These are phyloP conservation scores for Subacronicta megacephala DNA, from an alignment of 2,888 invertebrate genomes.

Conservation along the genomic window DNA sequence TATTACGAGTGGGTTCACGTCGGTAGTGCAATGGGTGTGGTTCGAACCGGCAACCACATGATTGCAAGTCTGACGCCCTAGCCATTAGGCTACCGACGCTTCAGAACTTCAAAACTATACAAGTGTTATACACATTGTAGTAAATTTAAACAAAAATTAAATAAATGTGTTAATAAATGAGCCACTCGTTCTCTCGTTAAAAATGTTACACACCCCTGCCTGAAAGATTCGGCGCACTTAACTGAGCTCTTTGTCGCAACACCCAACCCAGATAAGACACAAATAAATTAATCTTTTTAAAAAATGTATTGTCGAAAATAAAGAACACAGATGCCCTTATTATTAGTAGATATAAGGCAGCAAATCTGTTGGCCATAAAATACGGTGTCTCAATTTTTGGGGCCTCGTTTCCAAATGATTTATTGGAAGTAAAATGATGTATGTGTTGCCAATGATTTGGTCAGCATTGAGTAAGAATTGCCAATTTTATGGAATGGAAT, in stretches of 20 bases:
- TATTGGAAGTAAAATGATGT: constrained; percentile 54
- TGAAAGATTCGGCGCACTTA: background rate
- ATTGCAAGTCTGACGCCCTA: no score
- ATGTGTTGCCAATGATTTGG: constrained; percentile 47
- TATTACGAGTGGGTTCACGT: no score
- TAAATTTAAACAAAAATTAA: no score
- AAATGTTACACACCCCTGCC: background rate
- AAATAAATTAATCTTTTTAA: constrained; percentile 22
- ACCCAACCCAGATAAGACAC: constrained; percentile 15
- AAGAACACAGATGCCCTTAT: constrained; percentile 53
- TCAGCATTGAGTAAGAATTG: constrained; percentile 40
- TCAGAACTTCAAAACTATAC: no score
- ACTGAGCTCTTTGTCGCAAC: background rate
- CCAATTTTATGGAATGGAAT: constrained; percentile 40
- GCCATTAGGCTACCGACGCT: no score
- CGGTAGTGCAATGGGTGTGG: no score
- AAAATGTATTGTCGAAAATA: constrained; percentile 32
- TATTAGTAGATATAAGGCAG: constrained; percentile 52
- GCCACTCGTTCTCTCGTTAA: background rate
- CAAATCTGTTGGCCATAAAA: constrained; percentile 40
- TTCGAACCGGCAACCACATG: no score
- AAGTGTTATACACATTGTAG: no score
- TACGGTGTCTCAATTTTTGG: constrained; percentile 60
- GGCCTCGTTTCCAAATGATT: constrained; percentile 61
- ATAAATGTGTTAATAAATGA: no score